Conservation (phyloP, 2,888 invertebrate genomes). For the Fabriciana adippe region DNA sequence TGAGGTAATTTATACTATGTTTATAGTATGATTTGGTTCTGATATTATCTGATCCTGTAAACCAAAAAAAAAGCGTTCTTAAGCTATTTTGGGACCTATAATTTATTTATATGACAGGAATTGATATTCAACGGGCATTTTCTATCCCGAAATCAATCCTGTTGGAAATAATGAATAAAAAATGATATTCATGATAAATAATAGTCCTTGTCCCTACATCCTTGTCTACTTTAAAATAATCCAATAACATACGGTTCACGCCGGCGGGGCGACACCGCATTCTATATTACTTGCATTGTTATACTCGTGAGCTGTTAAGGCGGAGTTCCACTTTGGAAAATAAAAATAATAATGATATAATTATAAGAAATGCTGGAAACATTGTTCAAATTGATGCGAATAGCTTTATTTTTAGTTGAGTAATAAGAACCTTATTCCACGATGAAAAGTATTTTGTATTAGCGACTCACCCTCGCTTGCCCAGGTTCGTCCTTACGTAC, state of each 20-base stretch:
- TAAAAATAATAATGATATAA: not conserved
- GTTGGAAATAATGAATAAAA: slow-evolving; percentile 12
- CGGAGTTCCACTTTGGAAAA: slow-evolving; percentile 14
- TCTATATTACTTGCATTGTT: slow-evolving; percentile 43
- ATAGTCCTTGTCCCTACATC: slow-evolving; percentile 12
- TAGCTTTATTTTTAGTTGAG: too few relatives aligned
- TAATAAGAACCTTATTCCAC: too few relatives aligned
- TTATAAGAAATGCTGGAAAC: not conserved
- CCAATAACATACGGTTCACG: slow-evolving; percentile 55
- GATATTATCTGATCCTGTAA: too few relatives aligned
- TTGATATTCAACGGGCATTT: not conserved
- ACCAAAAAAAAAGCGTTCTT: not conserved
- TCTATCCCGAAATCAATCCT: not conserved
- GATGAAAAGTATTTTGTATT: too few relatives aligned
- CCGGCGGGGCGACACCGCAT: slow-evolving; percentile 42
- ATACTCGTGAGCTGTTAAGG: slow-evolving; percentile 45
- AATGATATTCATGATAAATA: slow-evolving; percentile 17
- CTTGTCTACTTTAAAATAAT: slow-evolving; percentile 46
- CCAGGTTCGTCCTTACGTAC: too few relatives aligned
- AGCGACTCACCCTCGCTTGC: too few relatives aligned
- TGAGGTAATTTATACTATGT: too few relatives aligned
- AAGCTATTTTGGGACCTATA: not conserved
- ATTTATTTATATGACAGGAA: not conserved
- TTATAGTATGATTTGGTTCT: too few relatives aligned
- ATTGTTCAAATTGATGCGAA: not conserved